These are phyloP conservation scores for Scylla paramamosain DNA, from an alignment of 1,140 invertebrate species.

Conservation along the genomic window DNA sequence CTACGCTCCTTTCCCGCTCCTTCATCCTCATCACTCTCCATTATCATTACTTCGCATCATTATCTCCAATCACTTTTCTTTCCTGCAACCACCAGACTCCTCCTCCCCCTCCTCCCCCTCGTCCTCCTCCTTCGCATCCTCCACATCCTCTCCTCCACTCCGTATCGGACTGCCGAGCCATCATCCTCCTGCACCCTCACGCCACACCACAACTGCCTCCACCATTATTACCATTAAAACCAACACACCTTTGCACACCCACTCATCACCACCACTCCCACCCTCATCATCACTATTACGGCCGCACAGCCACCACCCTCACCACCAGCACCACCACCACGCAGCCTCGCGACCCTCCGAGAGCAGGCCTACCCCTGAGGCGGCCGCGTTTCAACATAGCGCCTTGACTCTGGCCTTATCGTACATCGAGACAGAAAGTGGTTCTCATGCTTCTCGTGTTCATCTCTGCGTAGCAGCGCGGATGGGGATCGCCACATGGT, in stretches of 20 bases:
- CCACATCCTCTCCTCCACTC: not conserved
- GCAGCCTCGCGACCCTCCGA: not conserved
- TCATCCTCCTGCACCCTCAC: conserved; percentile 7
- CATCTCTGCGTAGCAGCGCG: not conserved
- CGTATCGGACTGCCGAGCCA: not conserved
- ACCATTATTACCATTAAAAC: conserved; percentile 31
- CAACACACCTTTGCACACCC: not conserved
- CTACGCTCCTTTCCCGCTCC: not conserved
- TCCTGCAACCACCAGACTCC: not conserved
- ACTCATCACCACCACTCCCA: conserved; percentile 1
- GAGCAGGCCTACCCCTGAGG: conserved; percentile 52
- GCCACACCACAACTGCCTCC: not conserved
- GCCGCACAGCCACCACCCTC: not conserved
- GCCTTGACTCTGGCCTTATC: conserved; percentile 55
- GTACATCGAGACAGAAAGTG: not conserved
- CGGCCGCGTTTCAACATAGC: not conserved
- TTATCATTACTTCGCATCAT: conserved; percentile 7
- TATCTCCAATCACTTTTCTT: conserved; percentile 28
- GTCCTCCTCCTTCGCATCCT: not conserved
- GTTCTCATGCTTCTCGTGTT: not conserved
- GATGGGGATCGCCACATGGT: not conserved
- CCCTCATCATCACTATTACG: conserved; percentile 29
- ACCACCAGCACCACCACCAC: conserved; percentile 15
- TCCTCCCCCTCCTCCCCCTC: not conserved
- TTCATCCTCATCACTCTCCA: not conserved